Base-by-base conservation (phyloP, 1,140 invertebrate genomes). In the Zaprionus camerounensis region DNA sequence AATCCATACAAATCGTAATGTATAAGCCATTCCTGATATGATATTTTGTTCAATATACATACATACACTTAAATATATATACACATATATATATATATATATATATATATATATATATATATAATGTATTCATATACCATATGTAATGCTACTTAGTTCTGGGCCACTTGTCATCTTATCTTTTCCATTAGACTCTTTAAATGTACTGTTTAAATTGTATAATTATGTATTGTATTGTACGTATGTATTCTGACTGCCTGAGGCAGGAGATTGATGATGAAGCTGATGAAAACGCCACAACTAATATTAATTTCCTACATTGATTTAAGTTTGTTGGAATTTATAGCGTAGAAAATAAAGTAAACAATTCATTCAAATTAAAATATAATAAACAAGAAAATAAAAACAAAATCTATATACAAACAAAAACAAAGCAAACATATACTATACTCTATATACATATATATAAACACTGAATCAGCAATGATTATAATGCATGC, bases 241-340 rank as follows among this genome's bases (percentile, higher is more conserved):
- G 64, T 78, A 78, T 64, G 46, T 67, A 74, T 76, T 72, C 46
- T n/a, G 36, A 72, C 66, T 72, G 85, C 76, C 85, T 88, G 73
- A 88, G 81, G 85, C 85, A 76, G 64, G 31, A 55, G 28, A 24
- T 51, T 31, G n/a, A 15, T 38, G n/a, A 6, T 36, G 44, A 61
- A 36, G 17, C 28, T 28, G 51, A 61, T 17, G 41, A 71, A 70
- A 85, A 64, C 85, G 85, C 85, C 85, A 88, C 85, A 88, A 88
- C 81, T 88, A 88, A 72, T 69, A 71, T 81, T 90, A 72, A 68
- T 88, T 90, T 90, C 81, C 81, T 90, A 90, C 53, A 49, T 81
- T 90, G 68, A 80, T 74, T 72, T 84, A 88, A 85, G 85, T 88
- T 88, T 85, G 78, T 88, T 88, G 81, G 81, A 85, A 81, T 81